Evolutionary conservation across 2,113 vertebrate genomes (phyloP).

Genomic region (Isurus oxyrinchus): DNA sequence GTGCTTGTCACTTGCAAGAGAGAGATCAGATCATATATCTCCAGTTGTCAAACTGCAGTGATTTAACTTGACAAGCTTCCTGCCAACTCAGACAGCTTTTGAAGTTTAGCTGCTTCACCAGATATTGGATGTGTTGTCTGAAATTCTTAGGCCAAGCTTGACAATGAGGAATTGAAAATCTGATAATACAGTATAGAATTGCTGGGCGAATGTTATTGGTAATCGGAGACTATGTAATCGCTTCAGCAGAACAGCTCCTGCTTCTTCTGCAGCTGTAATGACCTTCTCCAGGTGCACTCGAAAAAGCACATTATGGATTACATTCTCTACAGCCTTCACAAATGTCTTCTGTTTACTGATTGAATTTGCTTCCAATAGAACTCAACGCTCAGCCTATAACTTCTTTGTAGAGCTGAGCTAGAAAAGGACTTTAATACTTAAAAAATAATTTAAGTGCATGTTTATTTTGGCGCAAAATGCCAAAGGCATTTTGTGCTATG

Average conservation of each 20-base stretch:
- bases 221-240: constrained; percentile 60
- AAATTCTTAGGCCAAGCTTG: constrained; percentile 49
- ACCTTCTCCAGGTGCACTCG: background rate
- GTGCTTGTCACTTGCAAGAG: constrained; percentile 45
- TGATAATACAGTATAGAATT: constrained; percentile 56
- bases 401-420: background rate
- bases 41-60: constrained; percentile 56
- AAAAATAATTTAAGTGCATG: background rate
- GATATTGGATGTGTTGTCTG: constrained; percentile 53
- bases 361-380: background rate
- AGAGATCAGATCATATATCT: constrained; percentile 49
- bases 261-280: constrained; percentile 48
- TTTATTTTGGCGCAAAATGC: background rate
- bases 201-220: constrained; percentile 63
- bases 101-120: constrained; percentile 49
- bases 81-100: constrained; percentile 54
- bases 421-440: background rate
- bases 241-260: constrained; percentile 53
- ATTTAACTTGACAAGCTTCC: constrained; percentile 59
- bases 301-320: background rate
- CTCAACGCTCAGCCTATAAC: background rate
- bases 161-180: constrained; percentile 54
- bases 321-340: background rate
- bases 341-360: background rate
- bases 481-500: background rate